Percentiles rank a stretch among this genome's conserved stretches.
Evolutionary conservation across 2,888 invertebrate genomes (phyloP).

Genomic region (Chrysina gloriosa): DNA sequence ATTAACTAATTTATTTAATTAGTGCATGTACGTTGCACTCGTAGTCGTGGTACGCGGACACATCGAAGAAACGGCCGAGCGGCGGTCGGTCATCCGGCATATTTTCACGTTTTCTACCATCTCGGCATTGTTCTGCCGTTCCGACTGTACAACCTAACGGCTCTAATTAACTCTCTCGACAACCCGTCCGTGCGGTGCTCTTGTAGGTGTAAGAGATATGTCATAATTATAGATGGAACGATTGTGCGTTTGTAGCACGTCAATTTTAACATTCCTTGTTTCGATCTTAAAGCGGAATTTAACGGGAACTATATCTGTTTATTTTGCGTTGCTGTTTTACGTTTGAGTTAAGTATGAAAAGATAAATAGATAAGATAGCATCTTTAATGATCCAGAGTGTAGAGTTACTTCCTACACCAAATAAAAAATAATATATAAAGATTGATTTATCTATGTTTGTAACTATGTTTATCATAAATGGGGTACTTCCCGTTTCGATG

Average conservation of each 20-base stretch:
- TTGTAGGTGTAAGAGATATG: slow-evolving; percentile 35
- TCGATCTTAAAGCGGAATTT: slow-evolving; percentile 24
- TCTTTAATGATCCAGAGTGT: not conserved
- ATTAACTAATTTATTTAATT: slow-evolving; percentile 42
- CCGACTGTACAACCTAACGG: slow-evolving; percentile 30
- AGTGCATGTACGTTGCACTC: slow-evolving; percentile 22
- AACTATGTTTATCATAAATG: too few relatives aligned
- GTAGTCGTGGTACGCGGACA: not conserved
- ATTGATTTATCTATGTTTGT: too few relatives aligned
- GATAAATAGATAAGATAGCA: not conserved
- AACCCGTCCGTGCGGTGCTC: slow-evolving; percentile 27
- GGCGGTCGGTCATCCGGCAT: slow-evolving; percentile 21
- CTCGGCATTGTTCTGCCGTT: slow-evolving; percentile 28
- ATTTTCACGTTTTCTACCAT: slow-evolving; percentile 31
- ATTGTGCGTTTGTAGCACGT: slow-evolving; percentile 24
- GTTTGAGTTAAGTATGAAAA: not conserved
- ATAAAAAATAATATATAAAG: too few relatives aligned
- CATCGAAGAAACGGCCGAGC: not conserved
- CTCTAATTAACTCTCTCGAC: slow-evolving; percentile 32
- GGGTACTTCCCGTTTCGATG: too few relatives aligned
- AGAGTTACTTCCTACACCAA: too few relatives aligned
- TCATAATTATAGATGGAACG: slow-evolving; percentile 33
- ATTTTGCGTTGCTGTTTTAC: not conserved
- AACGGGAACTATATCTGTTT: slow-evolving; percentile 19
- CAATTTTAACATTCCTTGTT: slow-evolving; percentile 20